Conservation (phyloP, 1,140 invertebrate species). For the Heliconius nattereri region DNA sequence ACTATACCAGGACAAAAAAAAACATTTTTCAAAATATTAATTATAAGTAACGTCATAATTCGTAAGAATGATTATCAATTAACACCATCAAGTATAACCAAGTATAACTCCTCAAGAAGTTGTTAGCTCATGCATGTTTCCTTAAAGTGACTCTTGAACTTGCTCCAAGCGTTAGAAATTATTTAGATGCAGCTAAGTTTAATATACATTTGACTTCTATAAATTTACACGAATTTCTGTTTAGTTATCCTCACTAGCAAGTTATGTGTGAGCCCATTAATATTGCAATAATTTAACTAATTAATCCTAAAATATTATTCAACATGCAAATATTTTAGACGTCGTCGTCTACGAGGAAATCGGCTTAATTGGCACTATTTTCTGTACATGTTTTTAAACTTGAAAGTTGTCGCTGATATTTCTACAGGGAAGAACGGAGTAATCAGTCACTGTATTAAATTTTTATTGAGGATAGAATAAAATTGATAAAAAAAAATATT, state of each 20-base stretch:
- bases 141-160: slow-evolving; percentile 33
- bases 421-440: neutral
- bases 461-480: too few relatives aligned
- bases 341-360: neutral
- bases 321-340: neutral
- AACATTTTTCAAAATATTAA: too few relatives aligned
- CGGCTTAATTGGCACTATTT: neutral
- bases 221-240: slow-evolving; percentile 25
- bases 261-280: neutral
- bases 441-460: too few relatives aligned
- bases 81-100: neutral
- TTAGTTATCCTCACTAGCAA: slow-evolving; percentile 5
- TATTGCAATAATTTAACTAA: slow-evolving; percentile 11
- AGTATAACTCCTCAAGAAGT: slow-evolving; percentile 17
- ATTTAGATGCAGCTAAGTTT: slow-evolving; percentile 29
- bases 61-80: neutral
- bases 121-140: slow-evolving; percentile 27
- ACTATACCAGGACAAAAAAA: too few relatives aligned
- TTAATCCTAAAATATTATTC: neutral
- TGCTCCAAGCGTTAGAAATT: slow-evolving; percentile 31
- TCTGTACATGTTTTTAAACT: neutral
- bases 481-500: too few relatives aligned
- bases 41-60: neutral
- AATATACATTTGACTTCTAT: slow-evolving; percentile 25
- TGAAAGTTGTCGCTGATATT: neutral